Percentiles rank a stretch among this genome's conserved stretches.
phyloP scores from a whole-genome alignment of 2,888 invertebrate genomes.

The Phorcus lineatus region DNA sequence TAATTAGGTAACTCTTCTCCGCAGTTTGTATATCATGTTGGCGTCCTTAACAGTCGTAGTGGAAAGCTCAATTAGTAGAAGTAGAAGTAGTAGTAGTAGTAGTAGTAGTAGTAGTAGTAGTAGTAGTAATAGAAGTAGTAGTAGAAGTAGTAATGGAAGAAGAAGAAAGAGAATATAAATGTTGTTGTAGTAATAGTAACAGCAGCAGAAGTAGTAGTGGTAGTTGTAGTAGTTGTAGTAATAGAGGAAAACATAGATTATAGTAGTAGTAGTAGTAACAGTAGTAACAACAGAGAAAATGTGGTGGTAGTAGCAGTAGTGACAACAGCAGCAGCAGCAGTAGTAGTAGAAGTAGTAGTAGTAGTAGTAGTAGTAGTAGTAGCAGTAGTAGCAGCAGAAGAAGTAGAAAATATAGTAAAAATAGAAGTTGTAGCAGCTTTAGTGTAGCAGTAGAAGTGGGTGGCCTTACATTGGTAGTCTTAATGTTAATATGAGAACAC shows the following conservation, averaged over 20 bases:
- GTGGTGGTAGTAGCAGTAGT: constrained; percentile 30
- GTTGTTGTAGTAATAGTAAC: constrained; percentile 31
- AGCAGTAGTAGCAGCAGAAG: neutral
- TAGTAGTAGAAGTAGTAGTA: constrained; percentile 33
- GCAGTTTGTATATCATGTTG: too few relatives aligned
- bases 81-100: constrained; percentile 30
- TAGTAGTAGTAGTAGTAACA: constrained; percentile 27
- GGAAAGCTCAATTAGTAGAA: neutral
- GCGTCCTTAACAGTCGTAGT: neutral
- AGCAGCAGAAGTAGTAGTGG: neutral
- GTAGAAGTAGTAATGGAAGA: too few relatives aligned
- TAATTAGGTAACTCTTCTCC: too few relatives aligned
- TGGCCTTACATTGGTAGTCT: too few relatives aligned
- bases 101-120: neutral
- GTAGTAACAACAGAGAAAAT: constrained; percentile 6
- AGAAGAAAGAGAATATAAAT: too few relatives aligned
- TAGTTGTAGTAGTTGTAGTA: neutral
- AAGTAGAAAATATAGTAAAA: neutral
- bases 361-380: neutral
- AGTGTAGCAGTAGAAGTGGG: too few relatives aligned
- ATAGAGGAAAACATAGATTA: neutral
- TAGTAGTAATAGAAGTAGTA: constrained; percentile 18
- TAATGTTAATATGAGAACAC: too few relatives aligned
- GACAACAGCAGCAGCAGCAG: constrained; percentile 34
- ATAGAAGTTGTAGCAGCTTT: too few relatives aligned